Evolutionary conservation across 2,888 invertebrate genomes (phyloP), one percentile per base, ranked within the genome.

Genomic region (Pollenia labialis): DNA sequence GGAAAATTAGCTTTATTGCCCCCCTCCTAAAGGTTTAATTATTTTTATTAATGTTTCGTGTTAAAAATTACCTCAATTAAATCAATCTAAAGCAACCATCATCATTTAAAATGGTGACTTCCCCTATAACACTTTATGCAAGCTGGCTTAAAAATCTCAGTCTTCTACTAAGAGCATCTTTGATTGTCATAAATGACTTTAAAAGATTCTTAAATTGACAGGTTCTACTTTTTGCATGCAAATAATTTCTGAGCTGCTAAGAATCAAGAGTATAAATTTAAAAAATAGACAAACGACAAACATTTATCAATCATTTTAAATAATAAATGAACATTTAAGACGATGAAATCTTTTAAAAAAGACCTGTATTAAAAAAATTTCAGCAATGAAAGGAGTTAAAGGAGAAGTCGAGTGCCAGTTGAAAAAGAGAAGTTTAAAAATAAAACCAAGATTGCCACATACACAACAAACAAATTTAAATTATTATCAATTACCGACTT

Each of bases 401-500:
- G 64, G 44, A 48, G 7, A 4, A 82, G 6, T 3, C 48, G 48
- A 52, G n/a, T 10, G 14, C n/a, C 9, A 66, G 18, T 18, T 16
- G 44, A 42, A 60, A 12, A 50, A 40, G 66, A 42, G 52, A 48
- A 6, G 32, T 32, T 32, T 32, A 6, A 23, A 66, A 66, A 46
- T 18, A 62, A 48, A n/a, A 54, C 44, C 44, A 60, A 64, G 40
- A 76, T 52, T 54, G 76, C 12, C 42, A 64, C 18, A 46, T 14
- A n/a, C n/a, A 50, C 10, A 1, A 42, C 4, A 50, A 76, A 68
- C 23, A 32, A 71, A 72, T 52, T 56, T 32, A 40, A 79, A 40
- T 72, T 72, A 76, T 77, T 83, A 77, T 81, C 83, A 87, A 81
- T 87, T 83, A 83, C 66, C 64, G 14, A 68, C 86, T 87, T 87